Conservation (phyloP, 2,113 vertebrate species). For the Columba livia region DNA sequence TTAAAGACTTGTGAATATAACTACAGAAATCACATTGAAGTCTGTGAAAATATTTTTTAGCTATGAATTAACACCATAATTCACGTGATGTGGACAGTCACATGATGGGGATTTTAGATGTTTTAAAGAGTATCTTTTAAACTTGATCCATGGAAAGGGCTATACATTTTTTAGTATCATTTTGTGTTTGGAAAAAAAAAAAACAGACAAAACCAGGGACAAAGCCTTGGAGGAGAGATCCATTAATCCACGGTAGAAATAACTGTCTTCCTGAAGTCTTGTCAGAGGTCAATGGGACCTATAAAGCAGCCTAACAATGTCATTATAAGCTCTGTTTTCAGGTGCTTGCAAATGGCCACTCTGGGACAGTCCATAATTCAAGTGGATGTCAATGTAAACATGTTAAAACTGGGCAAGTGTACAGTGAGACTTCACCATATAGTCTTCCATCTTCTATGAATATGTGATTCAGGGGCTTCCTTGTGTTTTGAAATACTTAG, state of each 20-base stretch:
- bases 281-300: background rate
- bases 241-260: background rate
- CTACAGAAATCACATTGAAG: constrained; percentile 6
- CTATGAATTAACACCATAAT: constrained; percentile 6
- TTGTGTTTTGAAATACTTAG: background rate
- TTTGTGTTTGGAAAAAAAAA: background rate
- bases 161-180: background rate
- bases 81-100: background rate
- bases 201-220: background rate
- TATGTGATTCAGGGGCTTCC: background rate
- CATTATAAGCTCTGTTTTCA: background rate
- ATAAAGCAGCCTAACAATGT: background rate
- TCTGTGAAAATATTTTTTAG: constrained; percentile 33
- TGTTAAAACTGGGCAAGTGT: background rate
- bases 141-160: background rate
- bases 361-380: background rate
- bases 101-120: background rate
- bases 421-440: background rate
- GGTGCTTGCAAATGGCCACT: background rate
- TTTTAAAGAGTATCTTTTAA: background rate
- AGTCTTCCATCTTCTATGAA: background rate
- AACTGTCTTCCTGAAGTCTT: background rate
- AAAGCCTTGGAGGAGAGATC: background rate
- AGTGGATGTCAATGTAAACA: background rate
- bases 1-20: constrained; percentile 48